These are phyloP conservation scores for Sitta carolinensis DNA, from an alignment of 2,797 vertebrate genomes.

Conservation along the genomic window DNA sequence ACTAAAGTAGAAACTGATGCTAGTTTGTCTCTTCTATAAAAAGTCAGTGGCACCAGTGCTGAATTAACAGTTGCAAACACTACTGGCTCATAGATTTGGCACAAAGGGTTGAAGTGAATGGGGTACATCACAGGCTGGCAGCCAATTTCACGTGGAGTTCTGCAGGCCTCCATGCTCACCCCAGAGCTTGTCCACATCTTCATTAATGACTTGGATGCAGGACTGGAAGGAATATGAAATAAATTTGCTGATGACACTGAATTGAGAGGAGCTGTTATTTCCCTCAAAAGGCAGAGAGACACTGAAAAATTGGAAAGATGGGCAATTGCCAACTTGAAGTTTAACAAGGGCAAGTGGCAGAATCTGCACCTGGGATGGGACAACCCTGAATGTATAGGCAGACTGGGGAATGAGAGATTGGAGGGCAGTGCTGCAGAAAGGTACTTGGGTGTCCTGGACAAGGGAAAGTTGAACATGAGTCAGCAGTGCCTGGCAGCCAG, in stretches of 20 bases:
- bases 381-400: background rate
- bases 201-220: background rate
- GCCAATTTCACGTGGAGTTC: background rate
- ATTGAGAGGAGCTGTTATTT: background rate
- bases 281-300: background rate
- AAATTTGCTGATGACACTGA: background rate
- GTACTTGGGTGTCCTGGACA: background rate
- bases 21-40: background rate
- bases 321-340: background rate
- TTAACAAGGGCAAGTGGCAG: background rate
- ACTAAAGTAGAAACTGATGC: background rate
- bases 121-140: background rate
- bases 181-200: background rate
- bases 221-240: background rate
- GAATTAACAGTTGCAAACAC: background rate
- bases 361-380: background rate
- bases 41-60: background rate
- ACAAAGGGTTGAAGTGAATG: no score
- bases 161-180: background rate
- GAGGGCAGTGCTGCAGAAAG: fast-evolving
- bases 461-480: fast-evolving
- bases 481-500: background rate
- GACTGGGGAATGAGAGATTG: background rate
- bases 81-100: background rate
- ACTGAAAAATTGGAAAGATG: background rate